A percentile compares a stretch with the other conserved stretches of the same genome.
These are phyloP conservation scores for Rapana venosa DNA, from an alignment of 2,888 invertebrate species.

Conservation along the genomic window DNA sequence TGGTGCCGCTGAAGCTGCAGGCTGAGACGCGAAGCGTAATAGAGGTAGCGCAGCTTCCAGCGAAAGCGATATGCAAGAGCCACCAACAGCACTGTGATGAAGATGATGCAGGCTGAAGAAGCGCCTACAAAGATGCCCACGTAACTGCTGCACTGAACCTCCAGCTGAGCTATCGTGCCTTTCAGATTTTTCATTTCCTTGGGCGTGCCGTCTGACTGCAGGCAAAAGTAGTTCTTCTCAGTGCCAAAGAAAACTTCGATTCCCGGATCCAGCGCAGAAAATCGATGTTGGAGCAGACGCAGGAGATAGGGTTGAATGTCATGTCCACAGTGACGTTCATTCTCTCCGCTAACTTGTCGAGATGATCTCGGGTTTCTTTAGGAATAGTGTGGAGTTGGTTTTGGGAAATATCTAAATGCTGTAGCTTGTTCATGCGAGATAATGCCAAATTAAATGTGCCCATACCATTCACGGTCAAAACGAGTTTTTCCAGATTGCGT, in stretches of 20 bases:
- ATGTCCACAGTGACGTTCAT: conserved; percentile 41
- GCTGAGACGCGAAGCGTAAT: conserved; percentile 45
- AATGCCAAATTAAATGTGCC: conserved; percentile 24
- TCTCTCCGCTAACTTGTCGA: conserved; percentile 13
- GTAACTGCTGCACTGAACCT: conserved; percentile 32
- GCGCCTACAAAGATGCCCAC: conserved; percentile 44
- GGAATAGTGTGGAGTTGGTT: conserved; percentile 44
- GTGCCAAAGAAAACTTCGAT: conserved; percentile 39
- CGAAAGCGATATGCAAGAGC: conserved; percentile 48
- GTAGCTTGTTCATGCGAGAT: conserved; percentile 44
- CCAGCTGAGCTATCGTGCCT: conserved; percentile 27
- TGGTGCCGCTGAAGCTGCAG: neutral
- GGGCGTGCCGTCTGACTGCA: neutral
- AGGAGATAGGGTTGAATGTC: conserved; percentile 47
- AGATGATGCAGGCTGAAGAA: conserved; percentile 5
- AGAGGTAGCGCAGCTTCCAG: conserved; percentile 51
- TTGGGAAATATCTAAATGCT: conserved; percentile 33
- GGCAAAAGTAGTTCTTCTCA: conserved; percentile 42
- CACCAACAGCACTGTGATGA: conserved; percentile 20
- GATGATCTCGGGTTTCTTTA: conserved; percentile 14
- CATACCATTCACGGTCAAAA: conserved; percentile 40
- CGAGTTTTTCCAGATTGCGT: conserved; percentile 37
- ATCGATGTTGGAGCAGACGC: conserved; percentile 47
- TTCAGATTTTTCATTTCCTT: neutral
- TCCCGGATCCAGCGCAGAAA: conserved; percentile 47